Percentiles rank a stretch among this genome's conserved stretches.
These are phyloP conservation scores for Apotomis capreana DNA, from an alignment of 2,888 invertebrate species.

Conservation along the genomic window DNA sequence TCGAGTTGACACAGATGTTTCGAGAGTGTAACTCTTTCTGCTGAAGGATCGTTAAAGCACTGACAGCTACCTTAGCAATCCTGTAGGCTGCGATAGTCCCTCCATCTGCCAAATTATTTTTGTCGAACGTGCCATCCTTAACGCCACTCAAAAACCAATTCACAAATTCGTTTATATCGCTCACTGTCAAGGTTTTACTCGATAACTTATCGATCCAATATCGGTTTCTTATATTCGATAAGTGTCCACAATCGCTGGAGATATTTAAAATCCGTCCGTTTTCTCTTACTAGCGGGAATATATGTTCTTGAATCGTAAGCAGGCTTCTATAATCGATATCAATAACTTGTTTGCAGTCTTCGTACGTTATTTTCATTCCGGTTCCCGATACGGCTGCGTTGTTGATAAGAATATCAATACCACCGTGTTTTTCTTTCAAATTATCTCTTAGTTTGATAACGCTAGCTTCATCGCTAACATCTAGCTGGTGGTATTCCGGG, in stretches of 20 bases:
- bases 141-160: slow-evolving; percentile 83
- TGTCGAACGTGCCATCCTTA: slow-evolving; percentile 59
- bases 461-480: slow-evolving; percentile 83
- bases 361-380: slow-evolving; percentile 49
- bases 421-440: slow-evolving; percentile 83
- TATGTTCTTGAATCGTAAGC: slow-evolving; percentile 83
- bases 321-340: slow-evolving; percentile 87
- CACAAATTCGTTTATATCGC: slow-evolving; percentile 80
- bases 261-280: slow-evolving; percentile 89
- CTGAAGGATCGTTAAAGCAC: slow-evolving; percentile 86
- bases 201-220: slow-evolving; percentile 64
- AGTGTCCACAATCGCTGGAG: slow-evolving; percentile 86
- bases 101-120: slow-evolving; percentile 67
- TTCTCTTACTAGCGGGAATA: slow-evolving; percentile 87
- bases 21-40: slow-evolving; percentile 83
- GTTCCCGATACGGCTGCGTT: slow-evolving; percentile 86
- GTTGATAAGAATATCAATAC: slow-evolving; percentile 88
- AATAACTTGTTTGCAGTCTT: slow-evolving; percentile 84
- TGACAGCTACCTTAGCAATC: slow-evolving; percentile 88
- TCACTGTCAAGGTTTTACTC: slow-evolving; percentile 56
- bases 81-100: slow-evolving; percentile 85
- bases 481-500: slow-evolving; percentile 85
- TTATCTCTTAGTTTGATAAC: slow-evolving; percentile 82
- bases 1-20: slow-evolving; percentile 84
- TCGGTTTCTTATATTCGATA: slow-evolving; percentile 81